Evolutionary conservation across 2,797 vertebrate genomes (phyloP), one percentile per base, ranked within the genome.

Genomic region (Etheostoma nigrum): DNA sequence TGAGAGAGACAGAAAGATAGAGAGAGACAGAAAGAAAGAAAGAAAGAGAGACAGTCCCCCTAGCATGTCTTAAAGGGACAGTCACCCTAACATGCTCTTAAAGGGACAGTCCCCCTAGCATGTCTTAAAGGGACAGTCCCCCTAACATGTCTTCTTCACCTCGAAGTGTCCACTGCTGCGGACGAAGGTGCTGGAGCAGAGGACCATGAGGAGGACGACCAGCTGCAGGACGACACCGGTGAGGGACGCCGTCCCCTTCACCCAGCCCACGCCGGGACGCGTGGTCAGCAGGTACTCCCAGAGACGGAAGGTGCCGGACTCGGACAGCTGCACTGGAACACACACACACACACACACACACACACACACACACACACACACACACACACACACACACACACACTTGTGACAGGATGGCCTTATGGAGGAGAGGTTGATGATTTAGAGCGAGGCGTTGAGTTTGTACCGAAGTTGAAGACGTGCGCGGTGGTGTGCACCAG

Each of bases 81-180:
- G 27, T 27, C 27, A 4, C 27, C 27, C 4, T 27, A 27, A 27
- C 27, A 27, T 27, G 4, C 4, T 25, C 27, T 27, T 27, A 27
- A 27, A 27, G 27, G 27, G 4, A 27, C 27, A 27, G 27, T 27
- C 3, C 4, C 27, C 27, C 27, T 27, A 27, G 3, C 27, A 27
- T 27, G 27, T 27, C 27, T 27, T 40, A 10, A 40, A 40, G 36
- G 36, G 10, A 3, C 36, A 40, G 36, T 10, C 9, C 36, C 9
- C 27, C 27, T 27, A 4, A 27, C 27, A 27, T 27, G 27, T 27
- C 27, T 27, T 40, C 27, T 10, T 19, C 9, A 62, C 97, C 92
- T 98, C 95, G 18, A 98, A 98, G 88, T 97, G 96, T 5, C 97
- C 96, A 0, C 96, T 95, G 74, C 94, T 95, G 0, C 96, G 93